Evolutionary conservation across 2,113 vertebrate genomes (phyloP).

Genomic region (Urocolius indicus): DNA sequence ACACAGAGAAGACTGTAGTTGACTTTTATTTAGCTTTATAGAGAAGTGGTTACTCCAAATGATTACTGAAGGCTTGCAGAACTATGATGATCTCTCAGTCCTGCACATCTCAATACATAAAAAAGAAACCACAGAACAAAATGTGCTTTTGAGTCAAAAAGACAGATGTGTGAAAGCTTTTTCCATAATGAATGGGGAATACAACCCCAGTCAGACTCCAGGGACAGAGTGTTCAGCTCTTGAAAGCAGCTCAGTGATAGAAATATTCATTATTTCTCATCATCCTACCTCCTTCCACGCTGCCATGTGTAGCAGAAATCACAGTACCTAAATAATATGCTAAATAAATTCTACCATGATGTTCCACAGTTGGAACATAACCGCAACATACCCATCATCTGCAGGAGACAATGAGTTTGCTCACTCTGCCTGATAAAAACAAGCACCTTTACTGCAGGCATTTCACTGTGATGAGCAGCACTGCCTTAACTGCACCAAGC

Average conservation of each 20-base stretch:
- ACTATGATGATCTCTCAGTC: neutral
- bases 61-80: neutral
- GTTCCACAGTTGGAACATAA: rapidly evolving
- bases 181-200: neutral
- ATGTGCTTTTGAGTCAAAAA: neutral
- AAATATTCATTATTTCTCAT: neutral
- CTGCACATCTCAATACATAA: neutral
- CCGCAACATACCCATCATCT: rapidly evolving
- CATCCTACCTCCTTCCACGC: neutral
- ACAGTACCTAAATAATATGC: neutral
- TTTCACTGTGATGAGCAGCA: neutral
- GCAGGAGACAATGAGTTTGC: neutral
- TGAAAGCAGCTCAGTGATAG: neutral
- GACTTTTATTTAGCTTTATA: neutral
- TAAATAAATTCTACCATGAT: neutral
- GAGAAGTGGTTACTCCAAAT: neutral
- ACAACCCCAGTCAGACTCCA: neutral
- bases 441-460: neutral
- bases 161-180: neutral
- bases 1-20: rapidly evolving
- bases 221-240: no score
- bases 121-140: neutral
- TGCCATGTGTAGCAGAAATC: neutral
- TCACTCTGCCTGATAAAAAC: neutral
- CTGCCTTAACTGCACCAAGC: neutral